Base-by-base conservation (phyloP, 2,113 vertebrate genomes). In the Bubo blakistoni region DNA sequence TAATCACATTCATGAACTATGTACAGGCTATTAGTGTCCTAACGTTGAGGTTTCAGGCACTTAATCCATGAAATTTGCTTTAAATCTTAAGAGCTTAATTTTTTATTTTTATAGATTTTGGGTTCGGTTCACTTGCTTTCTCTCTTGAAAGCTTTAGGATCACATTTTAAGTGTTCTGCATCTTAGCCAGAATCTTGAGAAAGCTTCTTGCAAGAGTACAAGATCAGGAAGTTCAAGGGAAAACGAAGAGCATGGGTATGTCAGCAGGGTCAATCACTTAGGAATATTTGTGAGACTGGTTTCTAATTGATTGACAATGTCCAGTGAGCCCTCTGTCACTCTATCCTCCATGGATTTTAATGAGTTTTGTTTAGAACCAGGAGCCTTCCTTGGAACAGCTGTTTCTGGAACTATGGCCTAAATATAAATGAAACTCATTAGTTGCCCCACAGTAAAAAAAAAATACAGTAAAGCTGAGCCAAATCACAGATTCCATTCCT, bases 191-290 rank as follows among this genome's bases (percentile, higher is more conserved):
- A 73, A 77, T 25, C 11, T 71, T 71, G 3, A 16, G 5, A 16
- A 57, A 62, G 19, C 38, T 93, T 88, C 30, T 61, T 66, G 20
- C 7, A 51, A 49, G 44, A 52, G 7, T 78, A 29, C 29, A 62
- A 44, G 27, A 52, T 38, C 36, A 61, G 40, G 36, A 73, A 36
- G 16, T 58, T 62, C 3, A 83, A 19, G 34, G 40, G 47, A 72
- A 38, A 80, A 16, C 0, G 0, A 55, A 25, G 62, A 71, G 4
- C 6, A 2, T 49, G 15, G 29, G 0, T 40, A 7, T 67, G 19
- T 67, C 57, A 36, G 65, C 24, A 29, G 13, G 10, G 16, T 46
- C n/a, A 49, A 40, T 47, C 16, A 54, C 46, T 69, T 44, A 61
- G 12, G 27, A 78, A 15, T 57, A 21, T 63, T 73, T 63, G 32